Base-by-base conservation (phyloP, 2,797 vertebrate species). In the Strix occidentalis region DNA sequence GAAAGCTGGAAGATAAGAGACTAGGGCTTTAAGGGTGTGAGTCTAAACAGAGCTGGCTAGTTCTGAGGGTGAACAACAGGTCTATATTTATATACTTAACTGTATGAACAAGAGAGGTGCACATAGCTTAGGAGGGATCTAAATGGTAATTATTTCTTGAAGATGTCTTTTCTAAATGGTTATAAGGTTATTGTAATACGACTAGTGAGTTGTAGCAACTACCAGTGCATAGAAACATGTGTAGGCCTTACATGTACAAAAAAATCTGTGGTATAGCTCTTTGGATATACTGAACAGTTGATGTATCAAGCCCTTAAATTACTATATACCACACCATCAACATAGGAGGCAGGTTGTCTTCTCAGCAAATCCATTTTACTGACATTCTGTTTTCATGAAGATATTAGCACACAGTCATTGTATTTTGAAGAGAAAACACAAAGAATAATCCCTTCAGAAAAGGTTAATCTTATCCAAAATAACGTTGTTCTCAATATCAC, bases 51-150 rank as follows among this genome's bases (percentile, higher is more conserved):
- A 37, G 10, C 9, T 63, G 19, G 1, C 25, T 51, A 8, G 11
- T 57, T 64, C 19, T 54, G 35, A 74, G 26, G 6, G 25, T 28
- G 64, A 70, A 35, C 8, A 39, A 16, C 5, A 45, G 10, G n/a
- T 53, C 0, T 0, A 1, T 43, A n/a, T 72, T 63, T 39, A 54
- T 60, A 9, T 60, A 57, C 10, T n/a, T 70, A 75, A 61, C 8
- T 1, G 2, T 19, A 39, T 33, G 6, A 70, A 17, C 5, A 65
- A 51, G n/a, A 84, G 14, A 35, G 16, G 2, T 14, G 3, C 5
- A 76, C 66, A 13, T 11, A 23, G 25, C 4, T 8, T 19, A 35
- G 0, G 0, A 81, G 18, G 4, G 1, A 4, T 58, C 16, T 39
- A 50, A 77, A 37, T 14, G 11, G 7, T 17, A 68, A 48, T 39